Base-by-base conservation (phyloP, 2,797 vertebrate species). In the Aldrovandia affinis region DNA sequence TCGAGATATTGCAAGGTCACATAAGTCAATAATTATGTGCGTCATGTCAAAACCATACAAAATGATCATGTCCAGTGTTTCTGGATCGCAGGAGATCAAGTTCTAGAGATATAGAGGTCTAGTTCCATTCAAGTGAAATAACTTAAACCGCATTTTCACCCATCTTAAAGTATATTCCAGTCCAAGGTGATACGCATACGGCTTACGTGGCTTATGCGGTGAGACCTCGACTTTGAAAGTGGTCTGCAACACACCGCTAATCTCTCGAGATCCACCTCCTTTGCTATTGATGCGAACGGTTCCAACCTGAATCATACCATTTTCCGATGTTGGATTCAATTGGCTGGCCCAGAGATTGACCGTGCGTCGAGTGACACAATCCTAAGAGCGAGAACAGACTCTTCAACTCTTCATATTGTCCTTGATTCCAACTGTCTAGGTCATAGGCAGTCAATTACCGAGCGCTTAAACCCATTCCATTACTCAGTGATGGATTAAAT, bases 401-500 rank as follows among this genome's bases (percentile, higher is more conserved):
- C 47, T 52, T 55, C 25, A 78, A 78, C 75, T 47, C n/a, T 52
- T 70, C 78, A 80, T 50, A 68, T 42, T 73, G 33, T 20, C 78
- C 63, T 84, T 81, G 25, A 57, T 57, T 57, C 22, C 30, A 57
- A 50, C 78, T 50, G 61, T 57, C 61, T 55, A 84, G 78, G 83
- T 84, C 83, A 80, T 63, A 57, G 33, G 54, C 83, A 44, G 61
- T 84, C 61, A 84, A 84, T 73, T 73, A 61, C 25, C 3, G 44
- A 18, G 52, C 36, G 33, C 78, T 81, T 81, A 65, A 80, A 33
- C 70, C 78, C 78, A 80, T 50, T 22, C 28, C 78, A 81, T 73
- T 55, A 50, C 30, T 80, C 57, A 68, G 36, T 52, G 28, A 81
- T 84, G 78, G 78, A 84, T 84, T 81, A 84, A 79, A 54, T 70